phyloP scores from a whole-genome alignment of 2,113 vertebrate species.

The Myxocyprinus asiaticus region DNA sequence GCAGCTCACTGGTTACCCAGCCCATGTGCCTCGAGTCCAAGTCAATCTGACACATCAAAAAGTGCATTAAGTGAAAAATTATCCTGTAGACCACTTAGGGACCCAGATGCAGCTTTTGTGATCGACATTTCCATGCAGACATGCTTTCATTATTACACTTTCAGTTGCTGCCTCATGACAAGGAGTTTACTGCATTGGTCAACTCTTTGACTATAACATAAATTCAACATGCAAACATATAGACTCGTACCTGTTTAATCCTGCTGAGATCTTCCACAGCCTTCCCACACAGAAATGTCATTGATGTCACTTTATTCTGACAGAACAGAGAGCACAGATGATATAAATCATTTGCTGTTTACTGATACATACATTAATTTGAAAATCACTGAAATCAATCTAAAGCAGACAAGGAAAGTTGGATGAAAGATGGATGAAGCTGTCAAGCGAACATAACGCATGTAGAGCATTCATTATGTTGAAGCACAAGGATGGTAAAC shows the following conservation, averaged over 20 bases:
- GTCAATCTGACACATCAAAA: slow-evolving; percentile 79
- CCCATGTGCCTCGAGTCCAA: slow-evolving; percentile 97
- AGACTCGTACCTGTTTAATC: slow-evolving; percentile 89
- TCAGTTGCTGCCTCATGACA: too few relatives aligned
- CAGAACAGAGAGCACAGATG: slow-evolving; percentile 29
- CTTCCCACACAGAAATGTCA: slow-evolving; percentile 95
- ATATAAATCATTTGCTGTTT: background rate
- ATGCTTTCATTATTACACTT: background rate
- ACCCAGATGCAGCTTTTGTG: background rate
- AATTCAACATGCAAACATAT: background rate
- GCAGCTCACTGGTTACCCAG: slow-evolving; percentile 97
- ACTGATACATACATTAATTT: background rate
- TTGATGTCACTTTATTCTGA: slow-evolving; percentile 97
- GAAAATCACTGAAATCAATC: background rate
- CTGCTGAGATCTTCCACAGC: slow-evolving; percentile 95
- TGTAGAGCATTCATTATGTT: background rate
- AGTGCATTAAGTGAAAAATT: background rate
- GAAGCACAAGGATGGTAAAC: slow-evolving; percentile 38
- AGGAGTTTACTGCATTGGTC: too few relatives aligned
- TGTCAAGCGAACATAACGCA: too few relatives aligned
- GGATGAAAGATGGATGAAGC: too few relatives aligned
- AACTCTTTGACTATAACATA: too few relatives aligned
- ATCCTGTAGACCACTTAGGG: background rate
- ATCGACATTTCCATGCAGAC: background rate
- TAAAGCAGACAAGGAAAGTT: too few relatives aligned